Evolutionary conservation across 2,797 vertebrate species (phyloP), one percentile per base, ranked within the genome.

Genomic region (Coregonus sp.): DNA sequence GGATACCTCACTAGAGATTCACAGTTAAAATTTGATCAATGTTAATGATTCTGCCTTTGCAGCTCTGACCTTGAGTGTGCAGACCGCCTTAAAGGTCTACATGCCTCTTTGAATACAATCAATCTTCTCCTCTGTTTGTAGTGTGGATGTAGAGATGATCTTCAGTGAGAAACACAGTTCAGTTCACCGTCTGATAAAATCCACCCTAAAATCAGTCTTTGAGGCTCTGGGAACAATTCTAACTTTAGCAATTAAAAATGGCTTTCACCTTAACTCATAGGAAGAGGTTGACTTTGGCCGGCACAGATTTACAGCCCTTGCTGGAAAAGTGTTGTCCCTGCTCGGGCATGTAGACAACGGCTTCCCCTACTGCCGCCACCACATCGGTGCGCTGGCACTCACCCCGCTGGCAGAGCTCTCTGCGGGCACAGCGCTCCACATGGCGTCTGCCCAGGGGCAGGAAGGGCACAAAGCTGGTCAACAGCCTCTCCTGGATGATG

Each of bases 381-480:
- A 97, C 89, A 0, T 89, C 93, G 0, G 67, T 81, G 2, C 84
- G 90, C 0, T 84, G 83, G 68, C 94, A 94, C 0, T 90, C 77
- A 71, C 93, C 95, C 2, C 90, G 94, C 89, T 96, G 95, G 72
- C 93, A 85, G 37, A 99, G 93, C 88, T 99, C 96, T 0, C 91
- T 92, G 74, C 75, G 75, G 4, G 94, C 91, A 0, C 98, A 99
- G 70, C 95, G 96, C 81, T 96, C 94, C 11, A 99, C 93, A 0
- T 99, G 98, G 66, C 89, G 92, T 2, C 82, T 93, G 73, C 92
- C 94, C 78, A 99, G 80, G 40, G 40, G 40, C 9, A 47, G 40
- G 89, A 99, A 99, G 70, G 98, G 97, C 65, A 99, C 96, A 9
- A 96, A 88, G 9, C 89, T 73, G 0, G 96, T 94, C 74, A 99